Base-by-base conservation (phyloP, 2,888 invertebrate species). In the Hemaris fuciformis region DNA sequence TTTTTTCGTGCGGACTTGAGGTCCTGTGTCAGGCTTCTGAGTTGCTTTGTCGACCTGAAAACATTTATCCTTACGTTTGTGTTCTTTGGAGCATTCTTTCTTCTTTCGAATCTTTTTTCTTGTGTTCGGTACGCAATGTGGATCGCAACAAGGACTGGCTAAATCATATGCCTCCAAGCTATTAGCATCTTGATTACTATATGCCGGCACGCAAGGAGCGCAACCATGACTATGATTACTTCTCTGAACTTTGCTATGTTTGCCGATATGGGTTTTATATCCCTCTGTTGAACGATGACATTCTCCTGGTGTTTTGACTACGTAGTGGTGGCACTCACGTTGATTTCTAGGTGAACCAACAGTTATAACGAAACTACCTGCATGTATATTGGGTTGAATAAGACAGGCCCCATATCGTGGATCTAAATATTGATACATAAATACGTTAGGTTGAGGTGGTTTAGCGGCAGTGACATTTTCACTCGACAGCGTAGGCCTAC, bases 81-180 rank as follows among this genome's bases (percentile, higher is more conserved):
- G 94, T 72, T 95, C 95, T 77, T 95, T 95, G 46, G 91, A 91
- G 58, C 94, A 92, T 70, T 94, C 94, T 72, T 94, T 94, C 69
- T 94, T 94, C 23, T 94, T 87, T 27, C 94, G 84, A 60, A 84
- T 75, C 74, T 91, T 91, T 72, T 91, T 91, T 82, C 87, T 77
- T 70, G 88, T 88, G 61, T 95, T 94, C 3, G 97, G 97, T 57
- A 97, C 96, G 79, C 97, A 97, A 71, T 97, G 96, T 0, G 97
- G 96, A 81, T 97, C 96, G 81, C 97, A 97, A 78, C 97, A 97
- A 0, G 97, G 96, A 79, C 97, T 96, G 0, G 97, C 97, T 57
- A 97, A 88, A 80, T 97, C 97, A 72, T 97, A 97, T 3, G 97
- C 97, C 81, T 97, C 97, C 60, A 97, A 89, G 75, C 97, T 97